These are phyloP conservation scores for Phrynosoma platyrhinos DNA, from an alignment of 2,113 vertebrate species.

Conservation along the genomic window DNA sequence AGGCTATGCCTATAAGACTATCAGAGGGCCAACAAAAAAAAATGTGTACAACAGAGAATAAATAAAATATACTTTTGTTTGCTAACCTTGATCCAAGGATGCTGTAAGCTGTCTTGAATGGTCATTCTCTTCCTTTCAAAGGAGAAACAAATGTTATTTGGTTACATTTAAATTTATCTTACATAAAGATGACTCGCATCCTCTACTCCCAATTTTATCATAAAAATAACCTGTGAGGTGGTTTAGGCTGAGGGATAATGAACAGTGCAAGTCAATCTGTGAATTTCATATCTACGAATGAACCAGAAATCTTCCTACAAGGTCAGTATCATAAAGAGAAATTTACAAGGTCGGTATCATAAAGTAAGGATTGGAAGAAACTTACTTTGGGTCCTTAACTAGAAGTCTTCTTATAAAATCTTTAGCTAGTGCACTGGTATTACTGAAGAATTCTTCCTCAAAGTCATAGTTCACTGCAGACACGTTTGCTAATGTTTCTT, in stretches of 20 bases:
- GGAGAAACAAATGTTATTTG: background rate
- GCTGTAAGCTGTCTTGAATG: conserved; percentile 93
- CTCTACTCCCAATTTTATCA: background rate
- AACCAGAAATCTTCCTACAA: background rate
- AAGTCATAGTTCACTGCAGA: conserved; percentile 98
- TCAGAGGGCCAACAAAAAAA: conserved; percentile 1
- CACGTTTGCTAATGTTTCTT: conserved; percentile 96
- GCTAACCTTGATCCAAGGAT: conserved; percentile 97
- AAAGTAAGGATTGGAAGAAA: conserved; percentile 20
- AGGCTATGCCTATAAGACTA: background rate
- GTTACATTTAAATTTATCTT: background rate
- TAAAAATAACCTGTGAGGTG: background rate
- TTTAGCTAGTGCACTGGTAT: conserved; percentile 94
- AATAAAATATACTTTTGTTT: background rate
- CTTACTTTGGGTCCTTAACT: conserved; percentile 97
- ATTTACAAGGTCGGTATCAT: background rate
- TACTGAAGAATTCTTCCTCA: conserved; percentile 96
- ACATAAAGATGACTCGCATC: background rate
- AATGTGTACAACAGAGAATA: conserved; percentile 25
- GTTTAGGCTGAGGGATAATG: background rate
- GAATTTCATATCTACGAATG: background rate
- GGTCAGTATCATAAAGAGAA: background rate
- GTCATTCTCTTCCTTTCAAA: conserved; percentile 94
- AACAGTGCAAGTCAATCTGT: background rate
- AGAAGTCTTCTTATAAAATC: conserved; percentile 94